Conservation (phyloP, 2,888 invertebrate genomes). For the Dolomedes plantarius region DNA sequence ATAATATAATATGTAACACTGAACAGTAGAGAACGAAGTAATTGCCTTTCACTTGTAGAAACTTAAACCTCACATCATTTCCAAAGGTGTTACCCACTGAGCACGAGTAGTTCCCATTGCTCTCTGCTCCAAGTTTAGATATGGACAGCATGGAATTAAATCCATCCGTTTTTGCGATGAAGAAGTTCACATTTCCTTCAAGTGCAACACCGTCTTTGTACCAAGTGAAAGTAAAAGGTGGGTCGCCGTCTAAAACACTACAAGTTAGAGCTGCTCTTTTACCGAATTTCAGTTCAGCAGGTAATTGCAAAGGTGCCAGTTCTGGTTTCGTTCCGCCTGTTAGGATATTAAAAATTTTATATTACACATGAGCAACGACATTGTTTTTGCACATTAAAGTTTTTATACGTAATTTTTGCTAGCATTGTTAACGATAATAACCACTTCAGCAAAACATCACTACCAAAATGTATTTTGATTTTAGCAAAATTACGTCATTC, state of each 20-base stretch:
- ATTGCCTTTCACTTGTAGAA: constrained; percentile 39
- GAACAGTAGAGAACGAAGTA: not conserved
- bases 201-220: constrained; percentile 45
- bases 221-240: constrained; percentile 68
- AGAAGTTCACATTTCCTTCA: not conserved
- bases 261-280: constrained; percentile 26
- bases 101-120: constrained; percentile 61
- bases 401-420: too few relatives aligned
- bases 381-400: too few relatives aligned
- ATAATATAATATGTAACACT: too few relatives aligned
- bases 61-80: constrained; percentile 9
- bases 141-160: constrained; percentile 8
- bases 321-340: constrained; percentile 5
- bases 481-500: too few relatives aligned
- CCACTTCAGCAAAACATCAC: too few relatives aligned
- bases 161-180: not conserved
- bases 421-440: too few relatives aligned
- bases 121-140: not conserved
- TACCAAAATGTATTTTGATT: too few relatives aligned
- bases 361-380: too few relatives aligned
- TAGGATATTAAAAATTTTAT: too few relatives aligned
- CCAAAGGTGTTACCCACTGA: constrained; percentile 30
- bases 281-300: not conserved
- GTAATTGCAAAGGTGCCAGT: constrained; percentile 4
- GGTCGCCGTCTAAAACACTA: constrained; percentile 55